phyloP scores from a whole-genome alignment of 2,113 vertebrate genomes.

The Sorex araneus region DNA sequence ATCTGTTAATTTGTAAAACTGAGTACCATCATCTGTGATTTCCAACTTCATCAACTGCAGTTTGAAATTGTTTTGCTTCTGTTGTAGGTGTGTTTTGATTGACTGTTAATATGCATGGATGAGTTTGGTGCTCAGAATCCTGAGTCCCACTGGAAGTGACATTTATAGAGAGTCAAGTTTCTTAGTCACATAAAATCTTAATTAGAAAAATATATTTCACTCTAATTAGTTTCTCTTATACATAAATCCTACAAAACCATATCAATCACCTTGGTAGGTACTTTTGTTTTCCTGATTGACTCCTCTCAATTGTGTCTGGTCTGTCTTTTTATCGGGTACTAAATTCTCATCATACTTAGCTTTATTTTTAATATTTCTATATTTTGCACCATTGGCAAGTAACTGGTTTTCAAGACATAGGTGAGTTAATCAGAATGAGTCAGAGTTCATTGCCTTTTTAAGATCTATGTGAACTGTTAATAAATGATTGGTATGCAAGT shows the following conservation, averaged over 20 bases:
- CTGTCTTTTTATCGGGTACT: neutral
- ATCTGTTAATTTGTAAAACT: conserved; percentile 4
- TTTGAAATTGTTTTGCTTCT: neutral
- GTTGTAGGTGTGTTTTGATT: conserved; percentile 4
- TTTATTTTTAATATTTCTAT: conserved; percentile 20
- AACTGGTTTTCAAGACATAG: conserved; percentile 24
- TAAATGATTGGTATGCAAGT: neutral
- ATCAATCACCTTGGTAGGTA: neutral
- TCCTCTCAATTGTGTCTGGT: neutral
- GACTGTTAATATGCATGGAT: neutral
- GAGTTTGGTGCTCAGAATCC: neutral
- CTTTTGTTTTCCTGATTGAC: conserved; percentile 42
- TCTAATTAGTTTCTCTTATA: conserved; percentile 53
- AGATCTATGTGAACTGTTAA: conserved; percentile 30
- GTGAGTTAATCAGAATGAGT: neutral
- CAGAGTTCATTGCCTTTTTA: conserved; percentile 4
- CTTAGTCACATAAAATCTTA: conserved; percentile 34
- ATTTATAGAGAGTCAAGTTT: conserved; percentile 30
- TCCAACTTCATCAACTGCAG: neutral
- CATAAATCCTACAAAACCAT: neutral
- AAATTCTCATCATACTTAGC: conserved; percentile 40
- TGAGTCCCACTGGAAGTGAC: neutral
- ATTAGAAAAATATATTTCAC: neutral
- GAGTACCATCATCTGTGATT: neutral
- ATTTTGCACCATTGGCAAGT: neutral